phyloP scores from a whole-genome alignment of 92 coral and sea anemone genomes.

The Heteractis magnifica region DNA sequence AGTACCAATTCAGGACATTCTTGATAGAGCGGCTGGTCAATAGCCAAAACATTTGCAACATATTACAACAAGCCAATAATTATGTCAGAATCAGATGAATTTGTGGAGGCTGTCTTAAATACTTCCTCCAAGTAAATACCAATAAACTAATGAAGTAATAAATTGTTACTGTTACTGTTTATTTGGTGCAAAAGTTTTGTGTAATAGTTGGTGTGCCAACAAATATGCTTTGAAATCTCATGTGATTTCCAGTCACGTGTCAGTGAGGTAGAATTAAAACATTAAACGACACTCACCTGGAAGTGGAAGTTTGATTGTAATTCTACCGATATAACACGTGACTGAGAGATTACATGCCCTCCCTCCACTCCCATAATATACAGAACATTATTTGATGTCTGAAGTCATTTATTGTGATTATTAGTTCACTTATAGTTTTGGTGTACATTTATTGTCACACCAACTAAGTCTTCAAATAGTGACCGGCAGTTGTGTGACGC shows the following conservation, averaged over 20 bases:
- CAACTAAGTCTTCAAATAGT: constrained; percentile 32
- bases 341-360: constrained; percentile 24
- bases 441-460: constrained; percentile 31
- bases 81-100: too few species aligned
- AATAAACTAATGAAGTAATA: constrained; percentile 1
- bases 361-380: constrained; percentile 9
- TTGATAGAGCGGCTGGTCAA: too few species aligned
- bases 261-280: too few species aligned
- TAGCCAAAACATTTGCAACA: too few species aligned
- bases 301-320: too few species aligned
- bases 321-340: background rate
- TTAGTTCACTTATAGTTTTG: background rate
- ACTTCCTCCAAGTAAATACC: too few species aligned
- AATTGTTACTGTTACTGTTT: constrained; percentile 16
- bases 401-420: background rate
- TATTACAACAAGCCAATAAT: background rate
- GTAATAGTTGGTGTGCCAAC: constrained; percentile 20
- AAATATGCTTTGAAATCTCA: constrained; percentile 29
- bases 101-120: too few species aligned
- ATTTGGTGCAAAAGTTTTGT: constrained; percentile 27
- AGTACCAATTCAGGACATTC: too few species aligned
- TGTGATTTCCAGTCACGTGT: too few species aligned
- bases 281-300: too few species aligned
- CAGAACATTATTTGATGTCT: background rate
- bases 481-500: constrained; percentile 30